These are phyloP conservation scores for Heliconius sara DNA, from an alignment of 2,888 invertebrate species.

Conservation along the genomic window DNA sequence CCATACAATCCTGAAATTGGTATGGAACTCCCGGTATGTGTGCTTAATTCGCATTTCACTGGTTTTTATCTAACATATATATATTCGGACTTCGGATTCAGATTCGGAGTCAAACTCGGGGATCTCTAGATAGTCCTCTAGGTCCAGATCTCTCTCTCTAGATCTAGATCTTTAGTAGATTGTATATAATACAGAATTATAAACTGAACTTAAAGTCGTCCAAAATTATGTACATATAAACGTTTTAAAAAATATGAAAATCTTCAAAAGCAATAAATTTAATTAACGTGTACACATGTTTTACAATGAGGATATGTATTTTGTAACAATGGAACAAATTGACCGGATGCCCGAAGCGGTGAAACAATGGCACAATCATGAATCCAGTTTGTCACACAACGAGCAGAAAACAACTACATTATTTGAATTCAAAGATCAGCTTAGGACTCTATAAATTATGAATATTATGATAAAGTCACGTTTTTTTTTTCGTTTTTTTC, in stretches of 20 bases:
- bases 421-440: constrained; percentile 60
- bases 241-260: constrained; percentile 34
- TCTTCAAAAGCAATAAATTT: constrained; percentile 49
- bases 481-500: background rate
- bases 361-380: constrained; percentile 79
- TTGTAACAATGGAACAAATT: constrained; percentile 80
- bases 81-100: background rate
- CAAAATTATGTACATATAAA: constrained; percentile 19
- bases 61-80: too few species aligned
- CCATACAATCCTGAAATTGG: too few species aligned
- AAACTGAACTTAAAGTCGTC: background rate
- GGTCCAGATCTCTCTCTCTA: too few species aligned
- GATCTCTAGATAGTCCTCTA: background rate
- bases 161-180: too few species aligned
- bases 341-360: constrained; percentile 62
- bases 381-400: constrained; percentile 68
- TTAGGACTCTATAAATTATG: constrained; percentile 38
- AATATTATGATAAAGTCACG: background rate
- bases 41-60: too few species aligned
- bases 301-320: constrained; percentile 67
- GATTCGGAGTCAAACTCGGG: background rate
- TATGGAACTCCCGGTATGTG: too few species aligned
- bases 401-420: constrained; percentile 67
- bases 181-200: background rate
- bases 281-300: constrained; percentile 49